These are phyloP conservation scores for Ophion obscuratus DNA, from an alignment of 2,888 invertebrate genomes.

Conservation along the genomic window DNA sequence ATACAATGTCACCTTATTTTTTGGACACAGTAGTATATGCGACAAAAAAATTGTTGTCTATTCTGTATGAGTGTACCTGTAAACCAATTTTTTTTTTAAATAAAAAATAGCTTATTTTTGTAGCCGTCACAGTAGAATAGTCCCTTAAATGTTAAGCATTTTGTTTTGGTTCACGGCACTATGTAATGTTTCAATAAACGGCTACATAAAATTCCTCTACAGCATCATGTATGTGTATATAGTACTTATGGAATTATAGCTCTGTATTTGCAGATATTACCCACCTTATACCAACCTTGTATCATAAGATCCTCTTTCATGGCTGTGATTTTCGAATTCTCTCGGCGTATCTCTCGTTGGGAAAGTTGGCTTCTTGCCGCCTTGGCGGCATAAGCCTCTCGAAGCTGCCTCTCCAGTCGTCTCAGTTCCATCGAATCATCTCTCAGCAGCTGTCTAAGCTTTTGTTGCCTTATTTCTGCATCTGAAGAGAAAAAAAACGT, in stretches of 20 bases:
- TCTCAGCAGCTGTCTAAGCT: constrained; percentile 59
- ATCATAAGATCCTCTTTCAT: constrained; percentile 42
- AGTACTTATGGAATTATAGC: neutral
- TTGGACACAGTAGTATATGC: too few species aligned
- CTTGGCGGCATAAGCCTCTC: constrained; percentile 48
- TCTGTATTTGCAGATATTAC: constrained; percentile 5
- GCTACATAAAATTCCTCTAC: too few species aligned
- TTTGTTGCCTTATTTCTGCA: constrained; percentile 50
- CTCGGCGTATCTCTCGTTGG: constrained; percentile 45
- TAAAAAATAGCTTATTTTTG: too few species aligned
- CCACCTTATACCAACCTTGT: constrained; percentile 60
- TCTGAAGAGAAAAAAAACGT: constrained; percentile 41
- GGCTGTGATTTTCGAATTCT: constrained; percentile 47
- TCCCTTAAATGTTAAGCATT: too few species aligned
- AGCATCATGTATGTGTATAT: neutral
- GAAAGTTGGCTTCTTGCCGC: constrained; percentile 49
- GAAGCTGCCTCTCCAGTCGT: constrained; percentile 55
- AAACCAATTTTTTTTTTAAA: too few species aligned
- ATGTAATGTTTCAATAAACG: too few species aligned
- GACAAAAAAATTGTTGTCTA: too few species aligned
- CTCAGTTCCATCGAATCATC: constrained; percentile 59
- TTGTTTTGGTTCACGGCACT: too few species aligned
- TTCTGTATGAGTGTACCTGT: too few species aligned
- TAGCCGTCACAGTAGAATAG: too few species aligned
- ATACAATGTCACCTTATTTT: too few species aligned